Base-by-base conservation (phyloP, 92 coral and sea anemone species). In the Phymanthus crucifer region DNA sequence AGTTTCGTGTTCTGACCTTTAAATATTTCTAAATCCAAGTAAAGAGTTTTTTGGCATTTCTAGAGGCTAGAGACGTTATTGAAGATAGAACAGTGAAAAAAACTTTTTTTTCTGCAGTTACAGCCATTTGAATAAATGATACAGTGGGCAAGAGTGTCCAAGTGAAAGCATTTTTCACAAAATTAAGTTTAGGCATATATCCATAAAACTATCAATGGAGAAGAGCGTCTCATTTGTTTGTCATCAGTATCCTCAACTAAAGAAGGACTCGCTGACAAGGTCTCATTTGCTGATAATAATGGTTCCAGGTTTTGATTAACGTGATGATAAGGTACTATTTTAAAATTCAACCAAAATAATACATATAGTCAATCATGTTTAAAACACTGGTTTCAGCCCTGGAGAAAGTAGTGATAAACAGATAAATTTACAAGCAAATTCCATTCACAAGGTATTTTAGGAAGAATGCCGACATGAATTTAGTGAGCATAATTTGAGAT, bases 211-310 rank as follows among this genome's bases (percentile, higher is more conserved):
- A 24, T 35, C 26, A 46, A 33, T 2, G 37, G 10, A 37, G 11
- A 71, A 36, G 16, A 4, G 18, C 40, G 38, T 16, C 50, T 74
- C 34, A 47, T 19, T 19, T 27, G 71, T 58, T 47, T 76, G 80
- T 76, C 80, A 76, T 76, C 80, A 76, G 66, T 17, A 76, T 13
- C 40, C 47, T 56, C 47, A 27, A 36, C n/a, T 19, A 29, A n/a
- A 38, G 23, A 56, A 35, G 40, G 45, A 35, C 71, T 56, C 80
- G 80, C 33, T 76, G 80, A 76, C 80, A 76, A 32, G 46, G 47
- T 17, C 33, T 69, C 64, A 56, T 76, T 74, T 76, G 26, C 50
- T 57, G 48, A 76, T 76, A 69, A 76, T 76, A 69, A 76, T 46
- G 80, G 58, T 32, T 76, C 58, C 48, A 76, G 27, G 16, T 45